These are phyloP conservation scores for Drosophila nebulosa DNA, from an alignment of 1,140 invertebrate genomes.

Conservation along the genomic window DNA sequence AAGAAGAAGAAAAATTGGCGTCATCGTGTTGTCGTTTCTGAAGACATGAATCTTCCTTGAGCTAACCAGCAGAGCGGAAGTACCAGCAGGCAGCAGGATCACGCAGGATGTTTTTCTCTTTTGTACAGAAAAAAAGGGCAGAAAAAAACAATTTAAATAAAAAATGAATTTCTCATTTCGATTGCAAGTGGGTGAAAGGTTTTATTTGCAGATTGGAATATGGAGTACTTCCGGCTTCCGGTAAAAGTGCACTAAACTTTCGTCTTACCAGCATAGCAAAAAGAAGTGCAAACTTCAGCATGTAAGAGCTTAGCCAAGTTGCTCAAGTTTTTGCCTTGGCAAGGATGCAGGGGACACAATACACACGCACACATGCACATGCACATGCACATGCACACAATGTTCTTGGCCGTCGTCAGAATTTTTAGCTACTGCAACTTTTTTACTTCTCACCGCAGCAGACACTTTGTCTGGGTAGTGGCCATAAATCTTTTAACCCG, in stretches of 20 bases:
- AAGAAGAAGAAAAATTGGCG: conserved; percentile 64
- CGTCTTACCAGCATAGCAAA: conserved; percentile 28
- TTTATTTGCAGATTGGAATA: conserved; percentile 72
- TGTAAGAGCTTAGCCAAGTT: conserved; percentile 28
- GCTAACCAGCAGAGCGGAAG: conserved; percentile 51
- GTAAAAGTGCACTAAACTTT: conserved; percentile 66
- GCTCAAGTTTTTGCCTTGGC: conserved; percentile 32
- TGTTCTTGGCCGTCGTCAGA: conserved; percentile 19
- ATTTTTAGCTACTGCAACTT: conserved; percentile 31
- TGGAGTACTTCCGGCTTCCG: conserved; percentile 76
- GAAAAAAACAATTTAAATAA: conserved; percentile 66
- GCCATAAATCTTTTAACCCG: conserved; percentile 66
- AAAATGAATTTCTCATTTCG: conserved; percentile 71
- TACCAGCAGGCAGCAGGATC: conserved; percentile 36
- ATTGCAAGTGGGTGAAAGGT: background rate
- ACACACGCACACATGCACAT: background rate
- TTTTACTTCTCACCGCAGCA: conserved; percentile 73
- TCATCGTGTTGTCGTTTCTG: conserved; percentile 77
- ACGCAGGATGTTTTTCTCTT: conserved; percentile 47
- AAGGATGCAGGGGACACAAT: conserved; percentile 15
- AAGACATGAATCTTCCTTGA: conserved; percentile 76
- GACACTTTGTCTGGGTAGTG: conserved; percentile 73
- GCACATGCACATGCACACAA: conserved; percentile 37
- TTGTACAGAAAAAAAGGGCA: background rate
- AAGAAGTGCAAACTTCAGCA: conserved; percentile 49